Conservation (phyloP, 1,140 invertebrate species). For the Thereuonema tuberculata region DNA sequence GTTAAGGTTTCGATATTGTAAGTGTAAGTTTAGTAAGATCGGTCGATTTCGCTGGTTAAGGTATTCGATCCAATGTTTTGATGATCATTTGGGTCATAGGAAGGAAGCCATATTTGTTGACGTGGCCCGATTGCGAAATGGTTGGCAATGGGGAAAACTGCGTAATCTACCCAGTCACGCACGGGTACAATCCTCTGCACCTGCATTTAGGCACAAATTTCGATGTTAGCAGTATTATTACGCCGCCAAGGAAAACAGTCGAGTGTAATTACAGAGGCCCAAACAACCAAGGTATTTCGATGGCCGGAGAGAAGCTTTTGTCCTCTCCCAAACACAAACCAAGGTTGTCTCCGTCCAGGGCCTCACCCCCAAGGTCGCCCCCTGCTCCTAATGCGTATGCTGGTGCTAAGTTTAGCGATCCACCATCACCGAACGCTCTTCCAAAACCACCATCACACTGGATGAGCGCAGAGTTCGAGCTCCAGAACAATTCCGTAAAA, state of each 20-base stretch:
- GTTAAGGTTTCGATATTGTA: too few relatives aligned
- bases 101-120: too few relatives aligned
- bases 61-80: too few relatives aligned
- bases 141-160: too few relatives aligned
- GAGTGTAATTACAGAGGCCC: neutral
- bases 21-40: too few relatives aligned
- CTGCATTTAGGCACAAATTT: too few relatives aligned
- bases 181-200: too few relatives aligned
- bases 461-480: slow-evolving; percentile 23
- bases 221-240: neutral
- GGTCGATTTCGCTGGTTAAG: too few relatives aligned
- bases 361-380: neutral
- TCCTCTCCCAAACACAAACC: neutral
- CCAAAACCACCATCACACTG: slow-evolving; percentile 45
- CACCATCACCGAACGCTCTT: slow-evolving; percentile 42
- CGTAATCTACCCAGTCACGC: too few relatives aligned
- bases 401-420: slow-evolving; percentile 45
- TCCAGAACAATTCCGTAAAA: slow-evolving; percentile 4
- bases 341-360: neutral
- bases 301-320: neutral
- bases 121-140: too few relatives aligned
- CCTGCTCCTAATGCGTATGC: slow-evolving; percentile 31
- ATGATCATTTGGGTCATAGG: too few relatives aligned
- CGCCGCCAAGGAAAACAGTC: neutral
- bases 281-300: neutral